Evolutionary conservation across 2,888 invertebrate species (phyloP).

Genomic region (Epinotia ramella): DNA sequence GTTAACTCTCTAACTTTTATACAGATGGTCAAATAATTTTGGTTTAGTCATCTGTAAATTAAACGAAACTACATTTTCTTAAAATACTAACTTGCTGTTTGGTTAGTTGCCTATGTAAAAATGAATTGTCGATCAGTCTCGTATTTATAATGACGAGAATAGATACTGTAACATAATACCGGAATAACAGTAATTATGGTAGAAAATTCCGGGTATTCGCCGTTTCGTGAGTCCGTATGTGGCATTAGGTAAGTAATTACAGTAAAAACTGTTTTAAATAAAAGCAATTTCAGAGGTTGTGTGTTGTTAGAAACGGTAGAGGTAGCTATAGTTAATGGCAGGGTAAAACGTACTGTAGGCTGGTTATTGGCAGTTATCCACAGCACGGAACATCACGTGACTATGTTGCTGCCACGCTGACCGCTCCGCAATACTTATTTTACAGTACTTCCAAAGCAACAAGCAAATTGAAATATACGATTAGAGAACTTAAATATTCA

Average conservation of each 20-base stretch:
- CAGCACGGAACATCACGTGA: constrained; percentile 74
- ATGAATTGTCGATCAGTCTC: not conserved
- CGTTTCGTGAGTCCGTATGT: constrained; percentile 62
- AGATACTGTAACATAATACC: not conserved
- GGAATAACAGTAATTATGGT: constrained; percentile 3
- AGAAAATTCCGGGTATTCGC: constrained; percentile 56
- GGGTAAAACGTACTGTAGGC: constrained; percentile 63
- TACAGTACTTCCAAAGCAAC: constrained; percentile 39
- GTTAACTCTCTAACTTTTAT: constrained; percentile 64
- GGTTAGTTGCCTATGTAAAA: not conserved
- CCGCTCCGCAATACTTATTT: constrained; percentile 52
- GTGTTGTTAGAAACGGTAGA: constrained; percentile 55
- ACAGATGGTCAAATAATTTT: constrained; percentile 48
- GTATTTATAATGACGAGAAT: not conserved
- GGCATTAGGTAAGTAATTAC: constrained; percentile 60
- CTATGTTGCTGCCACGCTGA: constrained; percentile 54
- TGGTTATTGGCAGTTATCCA: constrained; percentile 72
- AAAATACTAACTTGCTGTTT: not conserved
- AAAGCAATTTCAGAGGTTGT: constrained; percentile 62
- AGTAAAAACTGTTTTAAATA: constrained; percentile 65
- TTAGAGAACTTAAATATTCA: constrained; percentile 1
- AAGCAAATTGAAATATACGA: constrained; percentile 17
- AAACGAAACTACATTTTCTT: not conserved
- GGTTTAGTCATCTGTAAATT: constrained; percentile 24
- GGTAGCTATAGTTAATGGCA: constrained; percentile 59